Conservation (phyloP, 2,113 vertebrate genomes). For the Mormyrus iriodes region DNA sequence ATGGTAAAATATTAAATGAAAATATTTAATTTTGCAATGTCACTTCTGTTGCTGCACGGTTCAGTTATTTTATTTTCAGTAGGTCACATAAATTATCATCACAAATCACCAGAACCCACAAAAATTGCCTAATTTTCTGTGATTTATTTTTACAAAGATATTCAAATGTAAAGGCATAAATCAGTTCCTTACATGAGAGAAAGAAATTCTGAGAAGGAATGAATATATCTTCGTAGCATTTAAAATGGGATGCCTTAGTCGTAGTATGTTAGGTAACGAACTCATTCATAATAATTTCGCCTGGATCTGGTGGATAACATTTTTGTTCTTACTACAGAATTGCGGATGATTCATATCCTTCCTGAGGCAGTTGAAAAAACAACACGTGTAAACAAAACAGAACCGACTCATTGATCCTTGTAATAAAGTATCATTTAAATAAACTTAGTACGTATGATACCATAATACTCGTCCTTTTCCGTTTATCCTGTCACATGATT, state of each 20-base stretch:
- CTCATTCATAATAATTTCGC: background rate
- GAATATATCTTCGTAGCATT: background rate
- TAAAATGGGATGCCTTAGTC: background rate
- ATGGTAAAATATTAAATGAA: background rate
- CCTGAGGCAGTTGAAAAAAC: background rate
- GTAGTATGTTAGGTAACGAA: background rate
- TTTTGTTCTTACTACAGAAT: constrained; percentile 47
- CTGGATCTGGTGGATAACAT: background rate
- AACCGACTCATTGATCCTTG: background rate
- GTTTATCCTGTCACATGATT: background rate
- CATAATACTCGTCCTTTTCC: background rate
- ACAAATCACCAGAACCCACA: constrained; percentile 29
- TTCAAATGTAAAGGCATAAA: constrained; percentile 37
- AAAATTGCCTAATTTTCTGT: constrained; percentile 38
- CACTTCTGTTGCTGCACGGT: background rate
- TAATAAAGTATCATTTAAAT: background rate
- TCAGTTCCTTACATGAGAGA: constrained; percentile 25
- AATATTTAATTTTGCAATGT: constrained; percentile 1
- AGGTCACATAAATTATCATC: constrained; percentile 30
- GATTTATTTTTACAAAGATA: constrained; percentile 43
- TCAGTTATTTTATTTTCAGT: background rate
- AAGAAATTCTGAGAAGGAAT: background rate
- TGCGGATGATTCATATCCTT: constrained; percentile 44
- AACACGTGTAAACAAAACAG: background rate
- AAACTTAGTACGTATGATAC: background rate